Percentiles rank a stretch among this genome's conserved stretches.
Evolutionary conservation across 2,797 vertebrate genomes (phyloP).

Genomic region (Odontamblyopus lacepedii): DNA sequence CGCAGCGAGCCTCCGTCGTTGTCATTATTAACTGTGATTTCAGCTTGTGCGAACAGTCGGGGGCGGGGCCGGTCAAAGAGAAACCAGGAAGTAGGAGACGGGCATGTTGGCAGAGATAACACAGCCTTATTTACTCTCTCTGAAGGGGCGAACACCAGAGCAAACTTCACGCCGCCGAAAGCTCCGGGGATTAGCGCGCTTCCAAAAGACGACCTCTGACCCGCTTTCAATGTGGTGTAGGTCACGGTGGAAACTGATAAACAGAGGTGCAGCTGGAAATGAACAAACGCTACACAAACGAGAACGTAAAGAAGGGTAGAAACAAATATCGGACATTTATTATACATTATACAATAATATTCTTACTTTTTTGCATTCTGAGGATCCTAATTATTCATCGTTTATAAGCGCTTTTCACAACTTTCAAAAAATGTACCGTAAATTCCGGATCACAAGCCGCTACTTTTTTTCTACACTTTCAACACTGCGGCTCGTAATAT

Average conservation of each 20-base stretch:
- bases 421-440: no score
- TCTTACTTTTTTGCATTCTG: no score
- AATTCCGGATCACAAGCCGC: no score
- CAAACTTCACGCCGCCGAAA: conserved; percentile 56
- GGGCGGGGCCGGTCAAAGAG: conserved; percentile 32
- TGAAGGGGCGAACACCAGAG: conserved; percentile 44
- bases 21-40: conserved; percentile 63
- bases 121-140: conserved; percentile 65
- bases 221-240: conserved; percentile 40
- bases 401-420: no score
- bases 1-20: background rate
- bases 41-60: conserved; percentile 12
- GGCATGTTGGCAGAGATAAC: conserved; percentile 63
- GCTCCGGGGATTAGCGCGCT: conserved; percentile 46
- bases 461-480: no score
- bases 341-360: no score
- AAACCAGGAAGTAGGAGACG: conserved; percentile 61
- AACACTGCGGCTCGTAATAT: no score
- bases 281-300: background rate
- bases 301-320: background rate
- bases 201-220: conserved; percentile 65
- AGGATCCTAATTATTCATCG: no score
- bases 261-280: conserved; percentile 20
- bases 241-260: conserved; percentile 51
- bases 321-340: background rate